Percentiles rank a stretch among this genome's conserved stretches.
These are phyloP conservation scores for Numida meleagris DNA, from an alignment of 2,113 vertebrate species.

Conservation along the genomic window DNA sequence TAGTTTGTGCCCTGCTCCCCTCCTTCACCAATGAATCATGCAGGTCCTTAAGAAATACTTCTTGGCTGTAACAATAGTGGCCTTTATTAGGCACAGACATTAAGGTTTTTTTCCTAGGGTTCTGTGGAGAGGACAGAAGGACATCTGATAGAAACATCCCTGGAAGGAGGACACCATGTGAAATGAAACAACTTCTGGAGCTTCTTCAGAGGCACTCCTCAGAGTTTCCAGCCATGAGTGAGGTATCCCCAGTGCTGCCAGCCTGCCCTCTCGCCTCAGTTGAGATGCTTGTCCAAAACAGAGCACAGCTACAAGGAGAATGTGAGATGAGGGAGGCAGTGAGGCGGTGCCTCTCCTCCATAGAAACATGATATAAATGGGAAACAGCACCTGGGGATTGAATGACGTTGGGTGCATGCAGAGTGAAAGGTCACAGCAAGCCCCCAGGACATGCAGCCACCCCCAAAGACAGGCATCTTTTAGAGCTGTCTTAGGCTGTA, in stretches of 20 bases:
- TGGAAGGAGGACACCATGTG: too few relatives aligned
- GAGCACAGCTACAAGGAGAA: not conserved
- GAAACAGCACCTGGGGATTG: not conserved
- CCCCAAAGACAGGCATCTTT: not conserved
- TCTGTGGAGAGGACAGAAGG: not conserved
- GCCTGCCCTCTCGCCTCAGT: not conserved
- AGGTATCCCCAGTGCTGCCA: accelerated
- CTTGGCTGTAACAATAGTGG: not conserved
- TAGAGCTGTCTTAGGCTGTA: not conserved
- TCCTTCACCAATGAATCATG: not conserved
- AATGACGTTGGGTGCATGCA: not conserved
- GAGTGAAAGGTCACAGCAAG: not conserved
- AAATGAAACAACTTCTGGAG: not conserved
- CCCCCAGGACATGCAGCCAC: accelerated
- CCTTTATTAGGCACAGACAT: not conserved
- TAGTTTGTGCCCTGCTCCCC: not conserved
- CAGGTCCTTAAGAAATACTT: not conserved
- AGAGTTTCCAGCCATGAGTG: conserved; percentile 17
- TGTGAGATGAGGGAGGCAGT: not conserved
- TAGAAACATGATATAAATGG: not conserved
- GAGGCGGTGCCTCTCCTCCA: not conserved
- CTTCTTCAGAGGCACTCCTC: not conserved
- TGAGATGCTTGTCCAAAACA: not conserved
- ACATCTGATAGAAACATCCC: not conserved
- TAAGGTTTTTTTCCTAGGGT: conserved; percentile 8